phyloP scores from a whole-genome alignment of 2,888 invertebrate genomes.

The Drosophila suboccidentalis region DNA sequence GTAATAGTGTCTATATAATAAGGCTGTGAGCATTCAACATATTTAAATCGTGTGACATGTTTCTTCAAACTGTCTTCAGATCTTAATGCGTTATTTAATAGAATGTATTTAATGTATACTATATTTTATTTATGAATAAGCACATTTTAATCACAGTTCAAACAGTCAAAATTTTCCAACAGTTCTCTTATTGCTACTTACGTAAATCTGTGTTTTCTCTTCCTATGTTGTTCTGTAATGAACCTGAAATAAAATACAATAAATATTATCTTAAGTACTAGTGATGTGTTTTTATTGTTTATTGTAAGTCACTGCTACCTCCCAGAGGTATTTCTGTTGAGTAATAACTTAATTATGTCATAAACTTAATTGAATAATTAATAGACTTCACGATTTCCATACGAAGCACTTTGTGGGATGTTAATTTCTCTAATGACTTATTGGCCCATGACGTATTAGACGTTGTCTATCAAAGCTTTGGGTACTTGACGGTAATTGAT shows the following conservation, averaged over 20 bases:
- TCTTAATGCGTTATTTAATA: conserved; percentile 1
- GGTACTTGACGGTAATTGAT: conserved; percentile 17
- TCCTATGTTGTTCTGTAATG: conserved; percentile 18
- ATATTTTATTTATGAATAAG: conserved; percentile 16
- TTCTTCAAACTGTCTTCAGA: conserved; percentile 9
- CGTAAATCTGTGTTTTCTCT: conserved; percentile 18
- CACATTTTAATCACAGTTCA: conserved; percentile 9
- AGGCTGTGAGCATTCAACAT: conserved; percentile 64
- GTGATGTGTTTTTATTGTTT: not conserved
- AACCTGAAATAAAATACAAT: conserved; percentile 18
- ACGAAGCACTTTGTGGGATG: not conserved
- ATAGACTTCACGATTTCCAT: not conserved
- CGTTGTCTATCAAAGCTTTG: not conserved
- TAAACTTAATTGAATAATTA: not conserved
- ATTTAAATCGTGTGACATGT: conserved; percentile 8
- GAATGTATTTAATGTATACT: conserved; percentile 15
- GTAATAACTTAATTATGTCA: not conserved
- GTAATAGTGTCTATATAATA: conserved; percentile 54
- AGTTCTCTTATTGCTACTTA: conserved; percentile 2
- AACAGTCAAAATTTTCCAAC: conserved; percentile 2
- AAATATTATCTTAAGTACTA: conserved; percentile 22
- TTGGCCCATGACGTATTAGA: not conserved
- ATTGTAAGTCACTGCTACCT: not conserved
- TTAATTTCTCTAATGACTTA: not conserved
- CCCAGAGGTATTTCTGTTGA: not conserved